Evolutionary conservation across 2,888 invertebrate genomes (phyloP), one percentile per base, ranked within the genome.

Genomic region (Tenthredo amoena): DNA sequence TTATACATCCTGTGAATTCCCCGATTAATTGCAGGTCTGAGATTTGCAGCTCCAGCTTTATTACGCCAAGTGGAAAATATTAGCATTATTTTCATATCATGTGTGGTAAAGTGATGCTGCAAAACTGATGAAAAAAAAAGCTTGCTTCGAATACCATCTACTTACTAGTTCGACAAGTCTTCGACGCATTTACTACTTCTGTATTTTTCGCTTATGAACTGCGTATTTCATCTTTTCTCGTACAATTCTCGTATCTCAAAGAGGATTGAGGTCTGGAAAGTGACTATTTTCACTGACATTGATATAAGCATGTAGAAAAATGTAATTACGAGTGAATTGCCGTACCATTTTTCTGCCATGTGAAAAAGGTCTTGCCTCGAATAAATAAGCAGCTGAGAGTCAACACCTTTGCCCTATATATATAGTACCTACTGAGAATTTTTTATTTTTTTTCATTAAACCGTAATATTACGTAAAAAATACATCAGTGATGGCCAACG

Each of bases 1-100:
- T 21, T 12, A 37, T 43, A n/a, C 3, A n/a, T 74, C 43, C 74
- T 43, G 74, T 74, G 74, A 74, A 74, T 74, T 26, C 74, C 74
- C 43, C 74, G 3, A 74, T 74, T 43, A 74, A 43, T 43, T 74
- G 12, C 40, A 74, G 26, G 3, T 21, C 21, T 43, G 43, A 10
- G 15, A 43, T 37, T 40, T 71, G 3, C 71, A 18, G n/a, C 71
- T 31, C 6, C 9, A 74, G 26, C 12, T 62, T 21, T 43, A 74
- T 74, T 26, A n/a, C n/a, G 43, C 34, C 18, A 21, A 43, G 40
- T 74, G 15, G 26, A 74, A 74, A 43, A 74, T 26, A 43, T 74
- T n/a, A 26, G 21, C 43, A 43, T 74, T 43, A 43, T 74, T 74
- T 74, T 43, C 1, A 74, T 74, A 74, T 74, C n/a, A 21, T 26